phyloP scores from a whole-genome alignment of 2,797 vertebrate species.

The Serranus cabrilla region DNA sequence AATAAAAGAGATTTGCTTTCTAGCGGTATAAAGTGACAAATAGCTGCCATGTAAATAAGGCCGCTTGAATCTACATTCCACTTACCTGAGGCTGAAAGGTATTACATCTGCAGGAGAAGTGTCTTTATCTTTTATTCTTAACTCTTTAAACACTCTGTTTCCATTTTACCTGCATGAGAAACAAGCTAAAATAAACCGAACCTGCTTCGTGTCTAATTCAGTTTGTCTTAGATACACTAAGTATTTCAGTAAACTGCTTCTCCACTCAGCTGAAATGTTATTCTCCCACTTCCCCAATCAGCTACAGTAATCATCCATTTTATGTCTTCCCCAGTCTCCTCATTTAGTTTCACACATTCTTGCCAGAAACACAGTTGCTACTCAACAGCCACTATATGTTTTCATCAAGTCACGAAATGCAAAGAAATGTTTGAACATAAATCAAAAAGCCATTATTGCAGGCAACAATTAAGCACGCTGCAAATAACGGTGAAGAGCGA shows the following conservation, averaged over 20 bases:
- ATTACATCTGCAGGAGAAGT: constrained; percentile 33
- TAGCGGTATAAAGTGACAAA: constrained; percentile 43
- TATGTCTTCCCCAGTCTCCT: constrained; percentile 7
- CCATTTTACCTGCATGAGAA: constrained; percentile 11
- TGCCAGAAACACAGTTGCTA: constrained; percentile 8
- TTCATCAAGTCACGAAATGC: constrained; percentile 14
- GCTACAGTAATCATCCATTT: constrained; percentile 14
- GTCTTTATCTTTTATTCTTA: constrained; percentile 29
- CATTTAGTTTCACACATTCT: constrained; percentile 18
- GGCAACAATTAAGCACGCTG: constrained; percentile 10
- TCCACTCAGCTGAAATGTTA: constrained; percentile 1
- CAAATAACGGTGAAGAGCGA: constrained; percentile 25
- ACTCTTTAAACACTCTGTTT: constrained; percentile 22
- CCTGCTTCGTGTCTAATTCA: constrained; percentile 12
- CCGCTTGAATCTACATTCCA: constrained; percentile 44
- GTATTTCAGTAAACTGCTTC: constrained; percentile 10
- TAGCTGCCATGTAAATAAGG: constrained; percentile 43
- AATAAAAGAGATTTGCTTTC: constrained; percentile 33
- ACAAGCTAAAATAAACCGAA: constrained; percentile 23
- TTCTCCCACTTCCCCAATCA: constrained; percentile 21
- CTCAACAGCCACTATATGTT: constrained; percentile 13
- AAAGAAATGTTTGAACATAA: constrained; percentile 5
- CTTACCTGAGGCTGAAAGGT: constrained; percentile 41
- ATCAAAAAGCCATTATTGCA: constrained; percentile 33
- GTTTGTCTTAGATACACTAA: constrained; percentile 4